Conservation (phyloP, 1,140 invertebrate species). For the Mizuhopecten yessoensis region DNA sequence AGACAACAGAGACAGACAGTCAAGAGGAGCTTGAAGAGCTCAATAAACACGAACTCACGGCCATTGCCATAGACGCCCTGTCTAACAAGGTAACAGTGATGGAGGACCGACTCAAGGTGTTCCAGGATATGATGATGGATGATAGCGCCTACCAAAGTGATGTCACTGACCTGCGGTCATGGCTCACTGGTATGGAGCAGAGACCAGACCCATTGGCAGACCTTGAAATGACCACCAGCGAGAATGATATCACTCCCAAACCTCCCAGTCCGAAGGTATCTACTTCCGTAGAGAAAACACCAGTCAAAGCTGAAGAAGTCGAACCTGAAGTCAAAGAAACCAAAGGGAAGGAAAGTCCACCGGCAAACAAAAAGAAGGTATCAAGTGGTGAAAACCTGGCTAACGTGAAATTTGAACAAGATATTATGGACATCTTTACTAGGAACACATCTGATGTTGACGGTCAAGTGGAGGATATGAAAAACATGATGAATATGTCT, state of each 20-base stretch:
- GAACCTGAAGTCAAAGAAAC: constrained; percentile 37
- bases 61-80: constrained; percentile 56
- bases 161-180: constrained; percentile 60
- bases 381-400: constrained; percentile 50
- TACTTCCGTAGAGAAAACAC: neutral
- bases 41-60: constrained; percentile 48
- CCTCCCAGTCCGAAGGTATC: constrained; percentile 21
- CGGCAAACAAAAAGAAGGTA: constrained; percentile 36
- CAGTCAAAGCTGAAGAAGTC: neutral
- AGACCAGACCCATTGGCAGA: constrained; percentile 47
- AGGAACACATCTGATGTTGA: neutral
- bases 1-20: constrained; percentile 39
- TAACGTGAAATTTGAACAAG: constrained; percentile 52
- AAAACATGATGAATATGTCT: neutral
- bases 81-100: constrained; percentile 53
- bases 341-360: constrained; percentile 41
- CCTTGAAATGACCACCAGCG: neutral
- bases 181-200: constrained; percentile 63
- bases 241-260: constrained; percentile 40
- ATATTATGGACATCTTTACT: constrained; percentile 59
- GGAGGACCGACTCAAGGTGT: constrained; percentile 63
- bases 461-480: neutral
- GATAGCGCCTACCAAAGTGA: constrained; percentile 69
- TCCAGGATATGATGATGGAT: constrained; percentile 66
- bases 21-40: constrained; percentile 50